Evolutionary conservation across 2,113 vertebrate species (phyloP), one percentile per base, ranked within the genome.

Genomic region (Oryzias woworae): DNA sequence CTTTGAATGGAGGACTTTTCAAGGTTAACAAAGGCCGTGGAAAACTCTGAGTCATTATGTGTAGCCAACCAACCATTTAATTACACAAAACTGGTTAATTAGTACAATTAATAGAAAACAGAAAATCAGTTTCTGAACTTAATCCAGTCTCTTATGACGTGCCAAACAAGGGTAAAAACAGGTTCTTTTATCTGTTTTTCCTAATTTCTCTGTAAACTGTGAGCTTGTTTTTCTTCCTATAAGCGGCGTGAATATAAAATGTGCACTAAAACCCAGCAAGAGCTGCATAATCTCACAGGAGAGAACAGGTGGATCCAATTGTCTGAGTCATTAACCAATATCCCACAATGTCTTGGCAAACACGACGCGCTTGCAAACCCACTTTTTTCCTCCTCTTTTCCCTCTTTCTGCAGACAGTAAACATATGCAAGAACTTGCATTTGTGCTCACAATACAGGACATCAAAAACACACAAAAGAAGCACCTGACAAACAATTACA

Each of bases 271-370:
- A 26, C 36, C 53, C 31, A 58, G 13, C 56, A 31, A 62, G 36
- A 61, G 50, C 51, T 58, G 66, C 10, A 23, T 31, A 24, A 52
- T n/a, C 53, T 68, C 66, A 50, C n/a, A 26, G 16, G 60, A 60
- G 52, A 44, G 48, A 81, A 61, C 67, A 77, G 60, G 63, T 73
- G 62, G 66, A 22, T 60, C 51, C 59, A 24, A 66, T 42, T 44
- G 17, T 56, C 62, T 59, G 47, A 54, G 53, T 61, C 62, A 55
- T 76, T 69, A 77, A 71, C 66, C 71, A 57, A 57, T 24, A 62
- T 60, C 60, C 62, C 41, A 54, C 53, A n/a, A 24, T 44, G 61
- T 5, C n/a, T 42, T 36, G 52, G 46, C 58, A 68, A 45, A 42
- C 46, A 57, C 56, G 18, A 58, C 28, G 49, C 59, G 47, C 59